phyloP scores from a whole-genome alignment of 2,888 invertebrate genomes.

The Lypha dubia region DNA sequence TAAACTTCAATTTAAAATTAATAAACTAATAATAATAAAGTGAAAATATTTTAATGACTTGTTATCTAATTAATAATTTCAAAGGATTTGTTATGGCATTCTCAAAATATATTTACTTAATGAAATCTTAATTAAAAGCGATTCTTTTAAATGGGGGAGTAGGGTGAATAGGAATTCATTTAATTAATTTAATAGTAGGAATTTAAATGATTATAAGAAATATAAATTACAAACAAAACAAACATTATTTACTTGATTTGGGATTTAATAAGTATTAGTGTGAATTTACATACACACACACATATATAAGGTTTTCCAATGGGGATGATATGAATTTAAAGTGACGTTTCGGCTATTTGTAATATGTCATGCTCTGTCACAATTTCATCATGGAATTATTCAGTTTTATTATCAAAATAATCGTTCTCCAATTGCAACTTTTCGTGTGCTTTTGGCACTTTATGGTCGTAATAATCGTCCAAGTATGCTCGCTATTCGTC shows the following conservation, averaged over 20 bases:
- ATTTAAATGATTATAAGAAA: neutral
- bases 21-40: conserved; percentile 54
- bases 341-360: too few species aligned
- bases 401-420: too few species aligned
- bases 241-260: neutral
- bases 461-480: too few species aligned
- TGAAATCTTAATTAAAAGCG: conserved; percentile 33
- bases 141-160: neutral
- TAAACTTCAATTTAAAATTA: conserved; percentile 43
- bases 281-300: neutral
- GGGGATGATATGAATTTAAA: too few species aligned
- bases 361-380: too few species aligned
- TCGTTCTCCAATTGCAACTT: too few species aligned
- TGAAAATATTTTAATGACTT: conserved; percentile 25
- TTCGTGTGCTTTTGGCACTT: too few species aligned
- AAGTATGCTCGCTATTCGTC: too few species aligned
- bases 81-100: conserved; percentile 8
- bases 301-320: neutral
- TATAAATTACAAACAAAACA: neutral
- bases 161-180: neutral
- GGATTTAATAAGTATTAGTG: neutral
- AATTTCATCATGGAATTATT: too few species aligned
- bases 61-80: conserved; percentile 38
- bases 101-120: conserved; percentile 35
- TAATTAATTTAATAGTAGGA: neutral